Evolutionary conservation across 2,888 invertebrate genomes (phyloP).

Genomic region (Dexiosoma caninum): DNA sequence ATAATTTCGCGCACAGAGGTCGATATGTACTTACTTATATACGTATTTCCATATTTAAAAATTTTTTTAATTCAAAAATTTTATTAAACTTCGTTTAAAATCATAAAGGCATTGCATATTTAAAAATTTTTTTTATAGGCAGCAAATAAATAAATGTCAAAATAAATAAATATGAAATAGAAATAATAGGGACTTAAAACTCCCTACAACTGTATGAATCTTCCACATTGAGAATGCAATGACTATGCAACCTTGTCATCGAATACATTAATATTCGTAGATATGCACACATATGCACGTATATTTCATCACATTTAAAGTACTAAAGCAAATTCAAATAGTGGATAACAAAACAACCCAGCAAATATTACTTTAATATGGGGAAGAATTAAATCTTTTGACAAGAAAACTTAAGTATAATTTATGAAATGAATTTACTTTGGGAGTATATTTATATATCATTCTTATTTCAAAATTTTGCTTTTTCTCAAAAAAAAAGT

Average conservation of each 20-base stretch:
- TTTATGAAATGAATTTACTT: no score
- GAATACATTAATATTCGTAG: slow-evolving; percentile 69
- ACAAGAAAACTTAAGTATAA: no score
- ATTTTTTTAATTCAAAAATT: no score
- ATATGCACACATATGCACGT: slow-evolving; percentile 40
- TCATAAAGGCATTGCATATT: slow-evolving; percentile 63
- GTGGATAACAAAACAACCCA: slow-evolving; percentile 23
- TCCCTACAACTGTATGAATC: slow-evolving; percentile 23
- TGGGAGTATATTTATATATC: no score
- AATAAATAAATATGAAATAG: slow-evolving; percentile 27
- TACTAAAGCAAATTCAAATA: slow-evolving; percentile 40
- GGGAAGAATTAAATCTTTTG: no score
- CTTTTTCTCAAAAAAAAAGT: no score
- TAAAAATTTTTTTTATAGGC: slow-evolving; percentile 14
- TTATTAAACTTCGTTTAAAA: no score
- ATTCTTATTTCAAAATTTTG: no score
- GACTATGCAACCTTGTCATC: slow-evolving; percentile 70
- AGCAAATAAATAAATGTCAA: slow-evolving; percentile 28
- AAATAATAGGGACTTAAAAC: slow-evolving; percentile 20
- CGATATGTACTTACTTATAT: no score
- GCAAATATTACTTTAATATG: no score
- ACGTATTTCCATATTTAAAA: no score
- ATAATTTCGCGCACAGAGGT: no score
- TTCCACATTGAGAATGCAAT: slow-evolving; percentile 43
- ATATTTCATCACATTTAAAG: slow-evolving; percentile 65